A percentile compares a stretch with the other conserved stretches of the same genome.
Evolutionary conservation across 2,113 vertebrate species (phyloP).

Genomic region (Sinosuthora webbiana): DNA sequence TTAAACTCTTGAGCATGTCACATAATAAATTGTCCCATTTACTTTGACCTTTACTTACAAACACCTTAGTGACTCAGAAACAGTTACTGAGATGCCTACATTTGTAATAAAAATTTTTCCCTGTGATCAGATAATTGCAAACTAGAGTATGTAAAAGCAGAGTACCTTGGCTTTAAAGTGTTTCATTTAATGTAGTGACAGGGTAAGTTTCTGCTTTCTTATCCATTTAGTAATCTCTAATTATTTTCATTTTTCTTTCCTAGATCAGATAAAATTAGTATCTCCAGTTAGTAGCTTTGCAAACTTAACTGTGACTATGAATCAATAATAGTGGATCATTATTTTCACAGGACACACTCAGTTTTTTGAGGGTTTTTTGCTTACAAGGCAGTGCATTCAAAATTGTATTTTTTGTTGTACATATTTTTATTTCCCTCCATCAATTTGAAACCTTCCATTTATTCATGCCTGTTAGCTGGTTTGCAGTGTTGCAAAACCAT

Average conservation of each 20-base stretch:
- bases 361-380: background rate
- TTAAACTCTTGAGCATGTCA: background rate
- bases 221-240: background rate
- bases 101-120: background rate
- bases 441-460: background rate
- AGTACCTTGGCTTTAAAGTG: background rate
- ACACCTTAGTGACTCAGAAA: background rate
- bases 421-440: background rate
- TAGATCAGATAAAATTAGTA: background rate
- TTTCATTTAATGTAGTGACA: background rate
- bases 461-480: background rate
- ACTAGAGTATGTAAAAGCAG: background rate
- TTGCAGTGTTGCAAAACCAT: background rate
- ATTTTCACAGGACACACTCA: background rate
- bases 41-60: background rate
- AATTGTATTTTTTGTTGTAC: background rate
- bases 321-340: background rate
- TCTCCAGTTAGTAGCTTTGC: background rate
- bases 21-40: background rate
- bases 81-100: background rate
- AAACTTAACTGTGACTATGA: background rate
- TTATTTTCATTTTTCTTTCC: background rate
- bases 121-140: background rate
- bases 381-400: background rate
- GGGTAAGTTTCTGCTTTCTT: background rate